Base-by-base conservation (phyloP, 1,140 invertebrate species). In the Neocloeon triangulifer region DNA sequence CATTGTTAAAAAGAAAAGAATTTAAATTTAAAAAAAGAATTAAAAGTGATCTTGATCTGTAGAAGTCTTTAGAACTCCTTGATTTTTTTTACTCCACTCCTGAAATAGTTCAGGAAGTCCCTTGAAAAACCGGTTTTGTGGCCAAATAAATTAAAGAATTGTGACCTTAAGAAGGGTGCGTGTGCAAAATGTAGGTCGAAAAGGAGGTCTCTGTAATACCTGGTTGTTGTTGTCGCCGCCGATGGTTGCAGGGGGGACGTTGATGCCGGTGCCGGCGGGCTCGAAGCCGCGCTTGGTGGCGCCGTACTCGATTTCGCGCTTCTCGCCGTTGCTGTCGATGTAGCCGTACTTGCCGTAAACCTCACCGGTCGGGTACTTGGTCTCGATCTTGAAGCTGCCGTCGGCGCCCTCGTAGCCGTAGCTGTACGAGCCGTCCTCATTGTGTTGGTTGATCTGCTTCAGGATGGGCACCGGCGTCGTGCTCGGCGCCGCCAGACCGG, bases 381-480 rank as follows among this genome's bases (percentile, higher is more conserved):
- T 82, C 50, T 91, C 82, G 35, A 88, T 84, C 52, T 88, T 88
- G 58, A 81, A 86, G 17, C 76, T 73, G n/a, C 82, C 82, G 45
- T 88, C 80, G 0, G 77, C 82, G 0, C 65, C 77, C 50, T 88
- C 80, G 47, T 84, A 89, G 0, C 82, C 84, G 44, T 76, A 85
- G 40, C 70, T 79, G 52, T 82, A 82, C 13, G 74, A 79, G 1
- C 78, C 79, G 39, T 84, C 78, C 30, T 80, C 76, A 46, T 82
- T 84, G 47, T 77, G 73, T 36, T 63, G 59, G 51, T 66, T 70
- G 45, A 74, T 69, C 47, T 73, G 69, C 44, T 72, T 69, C 19
- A 74, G 50, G 39, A 74, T 74, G 4, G 67, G 69, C 1, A 73
- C 62, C 1, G 68, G 70, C 0, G 69, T 70, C 0, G 66, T 69